Evolutionary conservation across 2,113 vertebrate species (phyloP), one percentile per base, ranked within the genome.

Genomic region (Gobio gobio): DNA sequence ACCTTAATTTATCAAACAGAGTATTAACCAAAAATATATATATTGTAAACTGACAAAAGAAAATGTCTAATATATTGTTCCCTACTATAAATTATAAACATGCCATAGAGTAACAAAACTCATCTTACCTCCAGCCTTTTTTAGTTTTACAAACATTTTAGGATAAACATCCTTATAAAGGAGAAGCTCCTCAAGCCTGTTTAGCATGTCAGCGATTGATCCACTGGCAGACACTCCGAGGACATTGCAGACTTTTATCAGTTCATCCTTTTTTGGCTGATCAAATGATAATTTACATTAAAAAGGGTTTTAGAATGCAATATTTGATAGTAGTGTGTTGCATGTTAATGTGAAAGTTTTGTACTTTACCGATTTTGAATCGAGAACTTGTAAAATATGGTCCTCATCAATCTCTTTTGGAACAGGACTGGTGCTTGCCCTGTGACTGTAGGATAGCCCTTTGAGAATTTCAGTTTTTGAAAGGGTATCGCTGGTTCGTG

Each of bases 81-180:
- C 58, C 13, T 22, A 58, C 20, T 18, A 16, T 22, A 59, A 75
- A 4, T 10, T 63, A 47, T 10, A 49, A 24, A 45, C 24, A 81
- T 43, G 7, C 18, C 58, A 61, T 58, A 47, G 36, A 58, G 24
- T 74, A 75, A 29, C 2, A 63, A 47, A 63, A 26, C 24, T n/a
- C 8, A 64, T 49, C 45, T 64, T 76, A 84, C 74, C 73, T 49
- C 83, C 56, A 51, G 20, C 47, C 13, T 78, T 85, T 61, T 85
- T 45, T n/a, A 79, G 74, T 43, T 85, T 78, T 1, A 68, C 26
- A 29, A 85, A 85, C 61, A 85, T 79, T 16, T 79, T 85, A 12
- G 84, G 43, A 61, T 85, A 72, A 24, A 85, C 14, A 66, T 85
- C n/a, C 61, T 85, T 85, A 47, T 70, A 85, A 36, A 78, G 74